A percentile compares a stretch with the other conserved stretches of the same genome.
Evolutionary conservation across 2,113 vertebrate genomes (phyloP).

Genomic region (Oreocharis arfaki): DNA sequence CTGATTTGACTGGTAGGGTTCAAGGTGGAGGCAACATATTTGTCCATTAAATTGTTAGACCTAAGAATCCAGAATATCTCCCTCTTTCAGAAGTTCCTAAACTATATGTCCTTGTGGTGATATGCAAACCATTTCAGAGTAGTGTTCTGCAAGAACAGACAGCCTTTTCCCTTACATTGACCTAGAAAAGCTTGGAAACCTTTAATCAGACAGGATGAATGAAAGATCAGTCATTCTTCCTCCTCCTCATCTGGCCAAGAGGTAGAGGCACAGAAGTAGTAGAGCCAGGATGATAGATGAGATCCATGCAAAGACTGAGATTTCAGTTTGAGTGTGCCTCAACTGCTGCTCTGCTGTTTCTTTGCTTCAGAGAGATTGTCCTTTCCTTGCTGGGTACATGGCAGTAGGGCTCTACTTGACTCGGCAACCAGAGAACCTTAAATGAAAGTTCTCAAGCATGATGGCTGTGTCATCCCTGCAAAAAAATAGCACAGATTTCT

Average conservation of each 20-base stretch:
- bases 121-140: neutral
- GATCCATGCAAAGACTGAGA: neutral
- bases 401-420: neutral
- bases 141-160: neutral
- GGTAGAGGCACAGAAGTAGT: neutral
- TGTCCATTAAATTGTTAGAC: neutral
- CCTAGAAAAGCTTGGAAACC: neutral
- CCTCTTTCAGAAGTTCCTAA: neutral
- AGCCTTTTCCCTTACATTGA: neutral
- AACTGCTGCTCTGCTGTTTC: neutral
- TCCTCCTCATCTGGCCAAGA: neutral
- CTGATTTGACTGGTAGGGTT: neutral
- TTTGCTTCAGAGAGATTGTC: neutral
- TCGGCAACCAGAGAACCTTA: neutral
- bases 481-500: neutral
- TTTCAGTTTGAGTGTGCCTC: neutral
- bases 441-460: neutral
- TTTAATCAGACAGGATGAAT: neutral
- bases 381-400: neutral
- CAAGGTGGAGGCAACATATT: neutral
- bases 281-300: neutral
- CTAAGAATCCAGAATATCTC: neutral
- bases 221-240: neutral
- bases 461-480: rapidly evolving
- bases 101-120: neutral